A percentile compares a stretch with the other conserved stretches of the same genome.
phyloP scores from a whole-genome alignment of 37 sponge, comb jelly and placozoan genomes.

The Eunapius fragilis region DNA sequence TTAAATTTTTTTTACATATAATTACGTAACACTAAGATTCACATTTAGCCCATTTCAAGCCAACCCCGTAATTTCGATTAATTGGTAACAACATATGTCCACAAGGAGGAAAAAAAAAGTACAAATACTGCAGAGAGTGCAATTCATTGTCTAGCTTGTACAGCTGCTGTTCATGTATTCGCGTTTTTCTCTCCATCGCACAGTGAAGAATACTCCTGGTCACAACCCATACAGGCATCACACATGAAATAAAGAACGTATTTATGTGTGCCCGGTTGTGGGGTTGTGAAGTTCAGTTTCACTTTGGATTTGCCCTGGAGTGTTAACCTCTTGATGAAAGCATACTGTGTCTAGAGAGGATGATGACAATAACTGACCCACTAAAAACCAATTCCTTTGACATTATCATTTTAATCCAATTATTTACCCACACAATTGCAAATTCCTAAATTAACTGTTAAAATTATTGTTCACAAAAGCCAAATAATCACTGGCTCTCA shows the following conservation, averaged over 20 bases:
- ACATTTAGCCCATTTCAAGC: too few species aligned
- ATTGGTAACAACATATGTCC: too few species aligned
- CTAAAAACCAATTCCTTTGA: too few species aligned
- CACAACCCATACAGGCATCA: constrained; percentile 99
- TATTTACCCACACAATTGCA: too few species aligned
- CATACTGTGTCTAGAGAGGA: constrained; percentile 50
- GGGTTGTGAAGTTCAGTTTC: constrained; percentile 95
- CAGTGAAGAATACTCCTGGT: constrained; percentile 93
- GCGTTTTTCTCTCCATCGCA: constrained; percentile 28
- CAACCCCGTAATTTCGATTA: too few species aligned
- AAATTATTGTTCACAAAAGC: too few species aligned
- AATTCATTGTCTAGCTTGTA: background rate
- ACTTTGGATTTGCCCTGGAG: constrained; percentile 89
- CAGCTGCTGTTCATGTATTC: background rate
- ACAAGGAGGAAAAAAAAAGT: background rate
- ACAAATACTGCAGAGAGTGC: background rate
- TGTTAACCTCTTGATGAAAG: constrained; percentile 91
- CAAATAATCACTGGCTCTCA: too few species aligned
- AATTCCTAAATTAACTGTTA: too few species aligned
- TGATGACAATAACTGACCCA: too few species aligned
- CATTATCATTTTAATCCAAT: too few species aligned
- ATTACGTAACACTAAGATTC: too few species aligned
- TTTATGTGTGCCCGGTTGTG: constrained; percentile 79
- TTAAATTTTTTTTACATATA: too few species aligned
- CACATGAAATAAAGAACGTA: constrained; percentile 98